Evolutionary conservation across 2,888 invertebrate genomes (phyloP).

Genomic region (Agrochola litura): DNA sequence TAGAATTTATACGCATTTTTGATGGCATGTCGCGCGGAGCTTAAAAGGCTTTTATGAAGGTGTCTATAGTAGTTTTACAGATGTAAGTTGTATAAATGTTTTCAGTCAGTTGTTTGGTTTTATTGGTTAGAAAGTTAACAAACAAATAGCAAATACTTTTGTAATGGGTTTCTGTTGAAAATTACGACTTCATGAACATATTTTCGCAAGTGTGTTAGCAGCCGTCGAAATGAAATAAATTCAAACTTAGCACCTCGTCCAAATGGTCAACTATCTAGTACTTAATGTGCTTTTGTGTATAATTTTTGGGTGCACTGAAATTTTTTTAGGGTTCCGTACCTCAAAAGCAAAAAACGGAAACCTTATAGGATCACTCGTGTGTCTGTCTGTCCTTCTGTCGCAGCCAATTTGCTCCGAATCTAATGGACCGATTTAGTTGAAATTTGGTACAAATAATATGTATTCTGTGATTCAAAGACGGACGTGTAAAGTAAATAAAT

Average conservation of each 20-base stretch:
- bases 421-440: too few species aligned
- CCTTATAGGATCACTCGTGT: too few species aligned
- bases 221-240: neutral
- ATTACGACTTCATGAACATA: neutral
- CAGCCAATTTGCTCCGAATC: too few species aligned
- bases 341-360: too few species aligned
- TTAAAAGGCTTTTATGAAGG: conserved; percentile 47
- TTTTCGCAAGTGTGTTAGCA: neutral
- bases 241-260: neutral
- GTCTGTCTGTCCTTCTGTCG: too few species aligned
- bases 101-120: neutral
- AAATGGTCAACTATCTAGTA: too few species aligned
- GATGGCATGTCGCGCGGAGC: conserved; percentile 49
- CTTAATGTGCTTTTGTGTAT: too few species aligned
- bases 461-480: too few species aligned
- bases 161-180: neutral
- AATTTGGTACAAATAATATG: too few species aligned
- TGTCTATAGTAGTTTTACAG: conserved; percentile 13
- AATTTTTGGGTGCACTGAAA: too few species aligned
- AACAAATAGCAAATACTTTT: neutral
- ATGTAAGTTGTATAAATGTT: neutral
- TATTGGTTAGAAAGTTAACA: neutral
- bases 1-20: conserved; percentile 47
- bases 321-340: too few species aligned
- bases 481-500: too few species aligned